Percentiles rank a stretch among this genome's conserved stretches.
phyloP scores from a whole-genome alignment of 1,140 invertebrate genomes.

The Plodia interpunctella region DNA sequence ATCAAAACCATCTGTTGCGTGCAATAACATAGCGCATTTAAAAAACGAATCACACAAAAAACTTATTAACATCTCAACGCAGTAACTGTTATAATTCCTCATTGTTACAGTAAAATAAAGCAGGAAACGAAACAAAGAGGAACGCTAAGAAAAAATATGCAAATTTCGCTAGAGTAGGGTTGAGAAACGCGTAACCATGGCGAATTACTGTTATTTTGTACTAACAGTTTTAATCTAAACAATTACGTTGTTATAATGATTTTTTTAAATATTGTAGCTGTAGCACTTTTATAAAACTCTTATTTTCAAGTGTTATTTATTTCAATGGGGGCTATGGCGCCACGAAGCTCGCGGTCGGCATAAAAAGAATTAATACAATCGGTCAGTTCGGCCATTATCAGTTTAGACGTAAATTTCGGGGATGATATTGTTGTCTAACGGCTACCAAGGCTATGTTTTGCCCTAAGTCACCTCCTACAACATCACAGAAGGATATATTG shows the following conservation, averaged over 20 bases:
- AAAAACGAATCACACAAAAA: constrained; percentile 36
- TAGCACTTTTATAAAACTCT: too few relatives aligned
- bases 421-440: too few relatives aligned
- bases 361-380: too few relatives aligned
- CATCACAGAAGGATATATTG: too few relatives aligned
- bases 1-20: constrained; percentile 26
- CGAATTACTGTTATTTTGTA: constrained; percentile 3
- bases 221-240: neutral
- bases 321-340: too few relatives aligned
- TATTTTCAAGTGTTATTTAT: too few relatives aligned
- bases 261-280: neutral
- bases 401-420: too few relatives aligned
- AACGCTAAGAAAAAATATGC: constrained; percentile 59
- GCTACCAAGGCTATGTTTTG: too few relatives aligned
- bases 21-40: constrained; percentile 16
- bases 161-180: constrained; percentile 44
- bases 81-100: constrained; percentile 45
- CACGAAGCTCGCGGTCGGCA: too few relatives aligned
- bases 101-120: constrained; percentile 45
- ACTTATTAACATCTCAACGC: constrained; percentile 58
- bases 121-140: constrained; percentile 37
- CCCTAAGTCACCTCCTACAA: too few relatives aligned
- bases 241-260: neutral
- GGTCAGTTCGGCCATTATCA: too few relatives aligned
- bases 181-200: constrained; percentile 15